phyloP scores from a whole-genome alignment of 2,888 invertebrate genomes.

The Zygogramma bicolorata region DNA sequence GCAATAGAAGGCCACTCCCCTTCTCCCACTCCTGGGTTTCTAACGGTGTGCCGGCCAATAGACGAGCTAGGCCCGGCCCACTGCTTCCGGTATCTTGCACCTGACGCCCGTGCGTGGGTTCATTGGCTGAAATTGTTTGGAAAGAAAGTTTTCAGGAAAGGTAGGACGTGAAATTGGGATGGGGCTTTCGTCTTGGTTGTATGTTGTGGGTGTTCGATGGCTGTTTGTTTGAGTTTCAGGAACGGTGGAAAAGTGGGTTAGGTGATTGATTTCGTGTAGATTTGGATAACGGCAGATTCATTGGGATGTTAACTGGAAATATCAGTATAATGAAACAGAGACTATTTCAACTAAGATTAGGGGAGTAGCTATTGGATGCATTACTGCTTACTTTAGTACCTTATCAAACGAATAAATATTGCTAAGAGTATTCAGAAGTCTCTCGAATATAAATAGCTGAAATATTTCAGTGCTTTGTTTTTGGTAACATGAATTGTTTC shows the following conservation, averaged over 20 bases:
- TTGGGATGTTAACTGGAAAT: background rate
- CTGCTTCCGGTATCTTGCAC: conserved; percentile 60
- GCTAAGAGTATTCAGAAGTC: too few species aligned
- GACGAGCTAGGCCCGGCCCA: conserved; percentile 48
- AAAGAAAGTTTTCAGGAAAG: conserved; percentile 35
- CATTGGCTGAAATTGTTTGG: conserved; percentile 49
- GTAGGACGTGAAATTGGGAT: conserved; percentile 30
- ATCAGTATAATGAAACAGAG: background rate
- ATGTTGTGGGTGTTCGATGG: conserved; percentile 2
- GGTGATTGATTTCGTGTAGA: background rate
- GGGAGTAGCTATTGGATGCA: too few species aligned
- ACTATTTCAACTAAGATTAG: background rate
- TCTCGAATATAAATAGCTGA: too few species aligned
- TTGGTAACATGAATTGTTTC: too few species aligned
- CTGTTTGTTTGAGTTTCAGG: conserved; percentile 2
- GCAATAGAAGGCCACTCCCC: conserved; percentile 56
- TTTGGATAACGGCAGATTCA: background rate
- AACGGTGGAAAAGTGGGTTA: conserved; percentile 18
- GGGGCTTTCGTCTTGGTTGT: conserved; percentile 21
- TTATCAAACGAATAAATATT: too few species aligned
- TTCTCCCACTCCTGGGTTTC: conserved; percentile 52
- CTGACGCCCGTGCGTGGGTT: conserved; percentile 55
- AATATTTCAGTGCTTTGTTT: too few species aligned
- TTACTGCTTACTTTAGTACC: too few species aligned
- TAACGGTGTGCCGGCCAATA: conserved; percentile 55